Conservation (phyloP, 1,140 invertebrate genomes). For the Ylistrum balloti region DNA sequence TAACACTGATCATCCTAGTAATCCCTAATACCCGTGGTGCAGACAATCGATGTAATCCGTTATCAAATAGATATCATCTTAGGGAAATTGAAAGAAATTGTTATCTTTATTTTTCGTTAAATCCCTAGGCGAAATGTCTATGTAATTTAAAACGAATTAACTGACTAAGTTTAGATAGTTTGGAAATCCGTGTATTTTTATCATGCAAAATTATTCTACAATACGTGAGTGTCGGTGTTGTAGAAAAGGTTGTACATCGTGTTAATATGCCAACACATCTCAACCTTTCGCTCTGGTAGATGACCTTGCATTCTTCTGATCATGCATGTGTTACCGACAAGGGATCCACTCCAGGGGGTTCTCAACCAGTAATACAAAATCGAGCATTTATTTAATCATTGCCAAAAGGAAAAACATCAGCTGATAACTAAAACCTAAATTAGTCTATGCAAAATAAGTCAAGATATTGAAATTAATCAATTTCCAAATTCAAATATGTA, state of each 20-base stretch:
- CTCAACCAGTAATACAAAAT: not conserved
- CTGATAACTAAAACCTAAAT: too few species aligned
- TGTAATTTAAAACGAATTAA: not conserved
- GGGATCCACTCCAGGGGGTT: not conserved
- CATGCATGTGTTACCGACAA: not conserved
- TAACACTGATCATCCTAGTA: not conserved
- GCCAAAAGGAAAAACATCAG: not conserved
- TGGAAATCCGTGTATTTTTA: not conserved
- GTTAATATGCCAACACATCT: not conserved
- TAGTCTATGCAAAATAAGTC: not conserved
- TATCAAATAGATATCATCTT: slow-evolving; percentile 15
- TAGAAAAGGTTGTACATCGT: not conserved
- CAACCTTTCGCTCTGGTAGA: not conserved
- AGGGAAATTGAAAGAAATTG: not conserved
- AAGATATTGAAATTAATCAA: not conserved
- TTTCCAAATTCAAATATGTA: not conserved
- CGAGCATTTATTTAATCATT: not conserved
- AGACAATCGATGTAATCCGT: not conserved
- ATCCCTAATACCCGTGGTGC: not conserved
- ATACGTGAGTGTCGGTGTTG: not conserved
- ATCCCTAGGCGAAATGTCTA: not conserved
- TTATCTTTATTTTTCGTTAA: not conserved
- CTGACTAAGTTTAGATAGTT: not conserved
- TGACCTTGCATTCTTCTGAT: not conserved
- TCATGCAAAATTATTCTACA: not conserved